Evolutionary conservation across 2,797 vertebrate species (phyloP).

Genomic region (Aeoliscus strigatus): DNA sequence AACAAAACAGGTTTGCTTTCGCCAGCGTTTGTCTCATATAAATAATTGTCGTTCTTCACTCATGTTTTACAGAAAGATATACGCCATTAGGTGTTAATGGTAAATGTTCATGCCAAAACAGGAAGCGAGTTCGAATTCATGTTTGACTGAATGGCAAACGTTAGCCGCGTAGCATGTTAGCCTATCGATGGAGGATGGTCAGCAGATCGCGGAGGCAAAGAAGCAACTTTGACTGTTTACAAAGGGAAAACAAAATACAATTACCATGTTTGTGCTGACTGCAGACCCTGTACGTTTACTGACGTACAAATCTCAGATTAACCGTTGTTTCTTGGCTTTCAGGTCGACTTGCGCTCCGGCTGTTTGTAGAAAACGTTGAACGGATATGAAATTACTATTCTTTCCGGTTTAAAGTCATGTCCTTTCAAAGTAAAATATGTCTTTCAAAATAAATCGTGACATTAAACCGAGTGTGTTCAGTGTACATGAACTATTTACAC

Average conservation of each 20-base stretch:
- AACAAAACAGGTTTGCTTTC: too few species aligned
- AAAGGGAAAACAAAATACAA: conserved; percentile 1
- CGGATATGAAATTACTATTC: conserved; percentile 33
- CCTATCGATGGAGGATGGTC: conserved; percentile 35
- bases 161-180: conserved; percentile 40
- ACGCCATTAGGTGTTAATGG: accelerated
- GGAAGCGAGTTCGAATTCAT: neutral
- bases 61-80: accelerated
- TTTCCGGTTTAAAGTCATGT: conserved; percentile 36
- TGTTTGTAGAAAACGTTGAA: conserved; percentile 8
- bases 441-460: conserved; percentile 35
- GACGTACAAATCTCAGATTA: conserved; percentile 9
- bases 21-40: neutral
- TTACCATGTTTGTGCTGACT: conserved; percentile 57
- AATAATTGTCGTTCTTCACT: neutral
- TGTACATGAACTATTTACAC: too few species aligned
- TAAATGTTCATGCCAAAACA: neutral
- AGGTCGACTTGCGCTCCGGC: conserved; percentile 4
- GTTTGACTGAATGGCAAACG: conserved; percentile 6
- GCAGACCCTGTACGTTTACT: neutral
- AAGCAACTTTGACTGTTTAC: neutral
- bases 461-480: too few species aligned
- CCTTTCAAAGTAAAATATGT: conserved; percentile 45
- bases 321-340: conserved; percentile 1
- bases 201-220: neutral